A percentile compares a stretch with the other conserved stretches of the same genome.
These are phyloP conservation scores for Miichthys miiuy DNA, from an alignment of 2,797 vertebrate species.

Conservation along the genomic window DNA sequence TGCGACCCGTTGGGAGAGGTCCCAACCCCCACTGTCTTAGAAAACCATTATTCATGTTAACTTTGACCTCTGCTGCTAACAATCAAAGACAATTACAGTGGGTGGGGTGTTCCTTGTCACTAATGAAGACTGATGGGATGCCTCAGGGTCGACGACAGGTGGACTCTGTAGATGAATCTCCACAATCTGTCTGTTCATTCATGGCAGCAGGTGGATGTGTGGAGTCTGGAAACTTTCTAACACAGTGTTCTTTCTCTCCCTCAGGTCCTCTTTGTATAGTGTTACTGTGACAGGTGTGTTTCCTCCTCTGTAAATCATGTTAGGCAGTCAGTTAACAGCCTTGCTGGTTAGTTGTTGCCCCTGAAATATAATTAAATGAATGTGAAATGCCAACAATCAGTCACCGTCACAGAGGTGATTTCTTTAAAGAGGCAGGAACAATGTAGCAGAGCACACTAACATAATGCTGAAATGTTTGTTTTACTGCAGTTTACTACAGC, in stretches of 20 bases:
- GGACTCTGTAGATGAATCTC: slow-evolving; percentile 26
- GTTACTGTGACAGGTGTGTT: slow-evolving; percentile 60
- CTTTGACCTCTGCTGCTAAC: slow-evolving; percentile 26
- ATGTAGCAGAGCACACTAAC: slow-evolving; percentile 1
- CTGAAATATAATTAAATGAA: slow-evolving; percentile 27
- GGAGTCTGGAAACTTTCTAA: slow-evolving; percentile 34
- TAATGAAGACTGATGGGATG: slow-evolving; percentile 61
- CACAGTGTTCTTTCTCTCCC: slow-evolving; percentile 35
- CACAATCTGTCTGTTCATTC: slow-evolving; percentile 38
- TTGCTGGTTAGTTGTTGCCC: not conserved
- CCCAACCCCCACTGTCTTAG: not conserved
- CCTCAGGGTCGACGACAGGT: slow-evolving; percentile 52
- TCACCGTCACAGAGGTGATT: slow-evolving; percentile 16
- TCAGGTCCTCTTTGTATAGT: slow-evolving; percentile 49
- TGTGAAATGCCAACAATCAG: slow-evolving; percentile 11
- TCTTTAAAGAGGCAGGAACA: slow-evolving; percentile 11
- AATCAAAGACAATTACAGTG: slow-evolving; percentile 34
- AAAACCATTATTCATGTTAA: slow-evolving; percentile 12
- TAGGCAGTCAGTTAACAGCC: not conserved
- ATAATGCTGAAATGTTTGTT: not conserved
- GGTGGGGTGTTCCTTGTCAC: slow-evolving; percentile 52
- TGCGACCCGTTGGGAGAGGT: not conserved
- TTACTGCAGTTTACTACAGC: not conserved
- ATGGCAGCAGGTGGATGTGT: slow-evolving; percentile 57
- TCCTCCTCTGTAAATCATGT: slow-evolving; percentile 52